These are phyloP conservation scores for Malurus splendens DNA, from an alignment of 2,797 vertebrate genomes.

Conservation along the genomic window DNA sequence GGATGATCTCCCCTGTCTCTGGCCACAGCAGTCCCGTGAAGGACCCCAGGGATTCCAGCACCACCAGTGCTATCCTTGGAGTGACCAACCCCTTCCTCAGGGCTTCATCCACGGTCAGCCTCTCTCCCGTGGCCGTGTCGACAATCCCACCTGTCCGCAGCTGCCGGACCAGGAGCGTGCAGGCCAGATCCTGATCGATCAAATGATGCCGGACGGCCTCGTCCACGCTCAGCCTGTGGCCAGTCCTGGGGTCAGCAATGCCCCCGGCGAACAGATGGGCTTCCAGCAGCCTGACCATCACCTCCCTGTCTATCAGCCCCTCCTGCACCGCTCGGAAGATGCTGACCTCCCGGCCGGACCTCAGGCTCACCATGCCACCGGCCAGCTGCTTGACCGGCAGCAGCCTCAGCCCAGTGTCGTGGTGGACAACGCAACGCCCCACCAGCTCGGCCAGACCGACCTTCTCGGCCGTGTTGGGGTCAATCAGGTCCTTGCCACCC, in stretches of 20 bases:
- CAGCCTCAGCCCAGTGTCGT: slow-evolving; percentile 79
- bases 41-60: slow-evolving; percentile 83
- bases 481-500: slow-evolving; percentile 78
- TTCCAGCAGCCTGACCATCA: slow-evolving; percentile 83
- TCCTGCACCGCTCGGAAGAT: slow-evolving; percentile 88
- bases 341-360: slow-evolving; percentile 84
- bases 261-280: slow-evolving; percentile 93
- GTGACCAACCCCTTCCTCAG: slow-evolving; percentile 79
- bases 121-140: slow-evolving; percentile 77
- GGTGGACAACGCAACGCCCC: slow-evolving; percentile 75
- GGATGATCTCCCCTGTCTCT: slow-evolving; percentile 85
- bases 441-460: slow-evolving; percentile 78
- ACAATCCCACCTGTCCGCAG: slow-evolving; percentile 85
- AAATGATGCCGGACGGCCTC: slow-evolving; percentile 81
- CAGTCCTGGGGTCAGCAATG: slow-evolving; percentile 86
- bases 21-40: slow-evolving; percentile 88
- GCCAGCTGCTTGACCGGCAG: slow-evolving; percentile 87
- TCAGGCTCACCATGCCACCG: slow-evolving; percentile 83
- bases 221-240: slow-evolving; percentile 81
- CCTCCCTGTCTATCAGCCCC: slow-evolving; percentile 86
- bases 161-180: slow-evolving; percentile 82
- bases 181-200: slow-evolving; percentile 88
- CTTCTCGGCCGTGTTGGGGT: slow-evolving; percentile 91
- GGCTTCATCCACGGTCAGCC: slow-evolving; percentile 83
- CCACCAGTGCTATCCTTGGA: slow-evolving; percentile 76